Evolutionary conservation across 2,797 vertebrate species (phyloP), one percentile per base, ranked within the genome.

Genomic region (Smutsia temminckii): DNA sequence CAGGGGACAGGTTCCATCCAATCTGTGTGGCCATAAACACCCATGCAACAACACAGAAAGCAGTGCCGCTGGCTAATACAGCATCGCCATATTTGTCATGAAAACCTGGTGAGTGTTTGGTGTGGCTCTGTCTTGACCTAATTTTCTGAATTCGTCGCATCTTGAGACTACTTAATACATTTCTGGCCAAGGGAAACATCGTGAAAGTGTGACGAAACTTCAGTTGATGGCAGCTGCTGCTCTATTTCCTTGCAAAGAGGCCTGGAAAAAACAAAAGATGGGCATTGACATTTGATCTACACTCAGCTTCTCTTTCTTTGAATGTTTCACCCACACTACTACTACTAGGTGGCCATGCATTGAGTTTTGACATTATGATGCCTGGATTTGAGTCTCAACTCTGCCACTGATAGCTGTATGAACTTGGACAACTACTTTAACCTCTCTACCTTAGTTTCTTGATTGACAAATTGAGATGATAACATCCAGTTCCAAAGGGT

Each of bases 1-100:
- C 64, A n/a, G 98, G 98, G 74, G 98, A 98, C 14, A 98, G 51
- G 79, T 98, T 98, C 98, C 98, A 99, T 16, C 98, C 98, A 49
- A 91, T 92, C 34, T 96, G 74, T 32, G 98, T 98, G 0, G 94
- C 0, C 95, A 97, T 97, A n/a, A 98, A 98, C n/a, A 8, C 0
- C 98, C 98, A 98, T 8, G 97, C 64, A 18, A 85, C 0, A 6
- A 92, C 13, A 95, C 97, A 98, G 84, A 98, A 77, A 1, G 57
- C 0, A 0, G 89, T 5, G 66, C 98, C 98, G 1, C 97, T 84
- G 0, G 97, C 68, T 7, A 99, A 96, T 11, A 98, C 2, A 32
- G 94, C 0, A 85, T 96, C 98, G 29, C 99, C 98, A 0, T 98
- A 98, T 49, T 98, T 98, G 34, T 98, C 98, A 10, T 99, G 98